Evolutionary conservation across 2,797 vertebrate genomes (phyloP), one percentile per base, ranked within the genome.

Genomic region (Ateles fusciceps): DNA sequence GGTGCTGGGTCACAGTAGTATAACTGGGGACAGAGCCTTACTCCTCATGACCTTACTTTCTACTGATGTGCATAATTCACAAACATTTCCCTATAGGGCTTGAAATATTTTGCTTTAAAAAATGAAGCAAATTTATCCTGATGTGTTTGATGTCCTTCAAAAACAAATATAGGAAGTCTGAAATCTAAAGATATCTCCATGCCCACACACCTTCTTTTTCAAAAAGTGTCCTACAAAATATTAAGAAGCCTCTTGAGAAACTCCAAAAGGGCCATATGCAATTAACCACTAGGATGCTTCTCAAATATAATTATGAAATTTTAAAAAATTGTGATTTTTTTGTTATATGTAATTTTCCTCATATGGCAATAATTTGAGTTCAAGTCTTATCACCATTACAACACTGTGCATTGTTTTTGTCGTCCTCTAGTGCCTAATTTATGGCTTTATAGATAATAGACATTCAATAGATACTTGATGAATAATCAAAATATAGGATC

Each of bases 81-180:
- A 87, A 71, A 61, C 12, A 74, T 86, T 14, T 93, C n/a, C 93
- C 61, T 93, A 87, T 86, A 85, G 30, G 39, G 19, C 28, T 78
- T 80, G 22, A 96, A 88, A 39, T 76, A 46, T 39, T 96, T 44
- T 94, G 22, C n/a, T 94, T 85, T n/a, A 59, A 93, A 84, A 87
- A 42, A 72, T 36, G 6, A 89, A 93, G 39, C 14, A 89, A 61
- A 71, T 85, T 48, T 83, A 39, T 95, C 19, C 85, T 39, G 42
- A 57, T 68, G 22, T 42, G 13, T 24, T 75, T 85, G 17, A 46
- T 74, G 28, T 39, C 39, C 36, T 79, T 92, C 72, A 90, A 72
- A 55, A 85, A 71, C 68, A 89, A 85, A n/a, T 68, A 1, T 7
- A 59, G 13, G 36, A 86, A 97, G 4, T 85, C 80, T 95, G 39